phyloP scores from a whole-genome alignment of 2,797 vertebrate genomes.

The Siniperca scherzeri region DNA sequence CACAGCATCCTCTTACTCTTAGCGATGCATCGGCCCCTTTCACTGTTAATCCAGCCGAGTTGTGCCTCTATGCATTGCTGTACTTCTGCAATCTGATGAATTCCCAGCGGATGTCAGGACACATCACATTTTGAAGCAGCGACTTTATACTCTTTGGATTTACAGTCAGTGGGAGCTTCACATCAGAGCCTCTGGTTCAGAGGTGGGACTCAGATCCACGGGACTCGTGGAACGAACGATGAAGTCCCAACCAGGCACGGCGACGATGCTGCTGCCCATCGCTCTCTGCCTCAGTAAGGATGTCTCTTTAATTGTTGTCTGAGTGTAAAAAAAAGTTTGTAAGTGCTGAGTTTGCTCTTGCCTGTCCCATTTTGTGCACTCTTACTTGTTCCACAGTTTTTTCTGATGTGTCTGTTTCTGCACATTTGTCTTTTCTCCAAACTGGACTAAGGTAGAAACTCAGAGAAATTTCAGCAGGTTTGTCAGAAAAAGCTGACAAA shows the following conservation, averaged over 20 bases:
- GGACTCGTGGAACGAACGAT: constrained; percentile 59
- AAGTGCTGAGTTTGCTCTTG: constrained; percentile 7
- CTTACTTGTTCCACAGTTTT: not conserved
- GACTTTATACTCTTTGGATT: constrained; percentile 52
- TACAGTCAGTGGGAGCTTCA: constrained; percentile 42
- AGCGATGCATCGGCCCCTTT: constrained; percentile 53
- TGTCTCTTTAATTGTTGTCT: constrained; percentile 15
- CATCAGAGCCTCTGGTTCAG: constrained; percentile 53
- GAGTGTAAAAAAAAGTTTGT: constrained; percentile 22
- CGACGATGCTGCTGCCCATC: constrained; percentile 67
- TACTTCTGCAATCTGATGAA: constrained; percentile 73
- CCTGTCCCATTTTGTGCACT: not conserved
- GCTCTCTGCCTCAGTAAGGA: constrained; percentile 80
- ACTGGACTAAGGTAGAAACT: not conserved
- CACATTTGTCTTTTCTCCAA: not conserved
- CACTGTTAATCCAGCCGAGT: constrained; percentile 78
- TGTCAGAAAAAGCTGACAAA: constrained; percentile 10
- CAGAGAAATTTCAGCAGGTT: constrained; percentile 6
- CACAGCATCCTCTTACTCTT: constrained; percentile 69
- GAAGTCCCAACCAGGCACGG: constrained; percentile 60
- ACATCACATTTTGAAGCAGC: constrained; percentile 57
- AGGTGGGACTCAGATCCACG: constrained; percentile 56
- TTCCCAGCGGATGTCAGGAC: constrained; percentile 55
- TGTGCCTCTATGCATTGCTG: constrained; percentile 64
- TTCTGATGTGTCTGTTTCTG: not conserved